These are phyloP conservation scores for Erpornis zantholeuca DNA, from an alignment of 2,113 vertebrate species.

Conservation along the genomic window DNA sequence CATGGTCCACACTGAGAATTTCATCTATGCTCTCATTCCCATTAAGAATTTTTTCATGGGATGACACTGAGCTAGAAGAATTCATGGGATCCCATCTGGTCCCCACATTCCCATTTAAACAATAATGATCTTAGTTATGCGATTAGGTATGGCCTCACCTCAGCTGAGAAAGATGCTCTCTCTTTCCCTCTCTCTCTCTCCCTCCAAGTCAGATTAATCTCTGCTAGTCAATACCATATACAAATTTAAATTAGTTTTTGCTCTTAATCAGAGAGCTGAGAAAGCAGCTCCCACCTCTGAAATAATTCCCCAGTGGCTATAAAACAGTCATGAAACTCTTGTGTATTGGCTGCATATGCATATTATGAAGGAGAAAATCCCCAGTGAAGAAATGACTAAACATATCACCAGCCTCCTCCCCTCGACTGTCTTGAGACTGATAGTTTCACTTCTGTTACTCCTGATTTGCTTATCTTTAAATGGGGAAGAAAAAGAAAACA, in stretches of 20 bases:
- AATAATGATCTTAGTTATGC: not conserved
- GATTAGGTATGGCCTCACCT: not conserved
- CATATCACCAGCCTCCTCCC: not conserved
- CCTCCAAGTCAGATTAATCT: not conserved
- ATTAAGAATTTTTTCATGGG: not conserved
- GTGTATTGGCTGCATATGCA: not conserved
- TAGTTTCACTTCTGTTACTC: conserved; percentile 48
- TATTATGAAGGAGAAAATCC: conserved; percentile 10
- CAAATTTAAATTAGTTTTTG: not conserved
- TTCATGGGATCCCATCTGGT: not conserved
- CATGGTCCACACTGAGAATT: not conserved
- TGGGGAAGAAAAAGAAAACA: not conserved
- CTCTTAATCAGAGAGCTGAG: not conserved
- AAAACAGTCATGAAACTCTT: not conserved
- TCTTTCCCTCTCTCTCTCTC: not conserved
- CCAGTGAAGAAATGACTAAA: not conserved
- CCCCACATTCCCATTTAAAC: not conserved
- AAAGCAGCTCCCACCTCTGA: not conserved
- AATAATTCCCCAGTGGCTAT: not conserved
- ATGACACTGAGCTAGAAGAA: not conserved
- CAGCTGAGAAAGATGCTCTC: not conserved
- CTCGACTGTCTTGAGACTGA: not conserved
- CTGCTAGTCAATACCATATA: not conserved
- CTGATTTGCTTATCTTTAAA: conserved; percentile 19
- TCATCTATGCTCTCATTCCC: not conserved